Evolutionary conservation across 2,797 vertebrate genomes (phyloP).

Genomic region (Enteromius anoplus): DNA sequence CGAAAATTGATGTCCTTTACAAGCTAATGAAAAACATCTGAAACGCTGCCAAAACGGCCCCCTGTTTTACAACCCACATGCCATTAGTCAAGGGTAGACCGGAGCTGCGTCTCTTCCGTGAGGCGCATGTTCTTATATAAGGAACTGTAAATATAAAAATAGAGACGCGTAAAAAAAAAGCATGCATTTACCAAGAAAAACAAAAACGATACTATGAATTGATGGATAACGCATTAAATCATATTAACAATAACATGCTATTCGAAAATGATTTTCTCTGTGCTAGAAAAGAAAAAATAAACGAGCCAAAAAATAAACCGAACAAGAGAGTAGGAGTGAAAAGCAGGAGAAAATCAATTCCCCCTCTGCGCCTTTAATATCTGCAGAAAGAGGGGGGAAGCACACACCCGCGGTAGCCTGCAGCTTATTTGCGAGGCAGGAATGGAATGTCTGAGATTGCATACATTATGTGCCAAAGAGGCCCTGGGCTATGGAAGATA

Average conservation of each 20-base stretch:
- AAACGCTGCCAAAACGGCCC: conserved; percentile 53
- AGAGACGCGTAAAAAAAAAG: not conserved
- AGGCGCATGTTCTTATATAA: conserved; percentile 28
- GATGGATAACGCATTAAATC: conserved; percentile 1
- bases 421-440: conserved; percentile 74
- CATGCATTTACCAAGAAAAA: conserved; percentile 1
- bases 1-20: conserved; percentile 57
- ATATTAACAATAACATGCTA: conserved; percentile 12
- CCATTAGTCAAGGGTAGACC: conserved; percentile 54
- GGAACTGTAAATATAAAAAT: conserved; percentile 2
- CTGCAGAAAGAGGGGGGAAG: conserved; percentile 64
- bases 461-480: conserved; percentile 78
- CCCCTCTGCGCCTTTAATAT: conserved; percentile 67
- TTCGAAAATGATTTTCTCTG: conserved; percentile 30
- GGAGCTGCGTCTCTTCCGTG: conserved; percentile 16
- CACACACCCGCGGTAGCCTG: conserved; percentile 69
- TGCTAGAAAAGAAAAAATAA: conserved; percentile 18
- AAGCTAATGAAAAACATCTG: conserved; percentile 62
- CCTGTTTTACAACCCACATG: conserved; percentile 50
- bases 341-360: conserved; percentile 68
- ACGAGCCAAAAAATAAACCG: conserved; percentile 9
- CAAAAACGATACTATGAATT: not conserved
- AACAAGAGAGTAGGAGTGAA: conserved; percentile 48
- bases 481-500: conserved; percentile 76
- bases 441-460: conserved; percentile 80